Conservation (phyloP, 2,888 invertebrate genomes). For the Antheraea assamensis region DNA sequence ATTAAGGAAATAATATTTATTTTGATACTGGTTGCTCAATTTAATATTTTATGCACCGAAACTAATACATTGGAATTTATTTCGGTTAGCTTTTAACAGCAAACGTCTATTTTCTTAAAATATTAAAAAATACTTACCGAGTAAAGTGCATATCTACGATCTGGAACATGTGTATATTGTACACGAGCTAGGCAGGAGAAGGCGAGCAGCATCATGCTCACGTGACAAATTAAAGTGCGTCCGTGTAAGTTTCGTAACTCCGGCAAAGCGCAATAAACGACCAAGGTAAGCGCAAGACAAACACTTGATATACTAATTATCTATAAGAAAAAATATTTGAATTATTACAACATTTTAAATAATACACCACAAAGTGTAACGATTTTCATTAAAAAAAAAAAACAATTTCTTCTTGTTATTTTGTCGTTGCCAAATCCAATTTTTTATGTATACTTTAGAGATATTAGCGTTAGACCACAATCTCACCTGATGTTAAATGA, state of each 20-base stretch:
- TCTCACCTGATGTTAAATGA: too few relatives aligned
- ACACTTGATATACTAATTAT: constrained; percentile 83
- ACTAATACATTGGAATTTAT: neutral
- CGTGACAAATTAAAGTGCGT: constrained; percentile 87
- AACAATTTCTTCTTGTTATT: too few relatives aligned
- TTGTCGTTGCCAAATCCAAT: too few relatives aligned
- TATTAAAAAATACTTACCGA: constrained; percentile 68
- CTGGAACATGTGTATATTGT: constrained; percentile 70
- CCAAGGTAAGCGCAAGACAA: constrained; percentile 84
- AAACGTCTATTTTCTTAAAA: too few relatives aligned
- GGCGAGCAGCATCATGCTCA: constrained; percentile 84
- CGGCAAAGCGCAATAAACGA: constrained; percentile 85
- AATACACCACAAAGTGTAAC: neutral
- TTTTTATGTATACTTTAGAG: too few relatives aligned
- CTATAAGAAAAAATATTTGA: constrained; percentile 41
- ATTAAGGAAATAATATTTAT: neutral
- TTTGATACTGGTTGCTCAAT: neutral
- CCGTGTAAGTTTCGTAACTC: constrained; percentile 88
- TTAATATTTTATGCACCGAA: neutral
- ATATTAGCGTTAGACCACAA: too few relatives aligned
- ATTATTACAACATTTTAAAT: neutral
- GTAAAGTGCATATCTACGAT: constrained; percentile 68
- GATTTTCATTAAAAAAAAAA: neutral
- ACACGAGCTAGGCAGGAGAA: constrained; percentile 83
- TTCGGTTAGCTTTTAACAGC: neutral